These are phyloP conservation scores for Pogonus chalceus DNA, from an alignment of 1,140 invertebrate genomes.

Conservation along the genomic window DNA sequence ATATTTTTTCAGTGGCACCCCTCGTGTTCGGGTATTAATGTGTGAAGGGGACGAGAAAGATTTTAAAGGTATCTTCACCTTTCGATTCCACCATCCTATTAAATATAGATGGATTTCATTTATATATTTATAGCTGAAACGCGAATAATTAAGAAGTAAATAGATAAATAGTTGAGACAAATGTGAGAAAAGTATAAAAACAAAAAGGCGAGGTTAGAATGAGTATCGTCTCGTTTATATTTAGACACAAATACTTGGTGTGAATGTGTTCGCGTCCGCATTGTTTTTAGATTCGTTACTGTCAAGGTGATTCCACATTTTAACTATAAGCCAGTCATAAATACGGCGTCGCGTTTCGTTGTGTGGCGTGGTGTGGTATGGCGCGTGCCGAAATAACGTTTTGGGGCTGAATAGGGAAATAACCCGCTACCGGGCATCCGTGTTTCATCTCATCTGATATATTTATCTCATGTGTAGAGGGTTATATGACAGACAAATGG, in stretches of 20 bases:
- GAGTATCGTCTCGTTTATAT: too few species aligned
- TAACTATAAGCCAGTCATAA: constrained; percentile 30
- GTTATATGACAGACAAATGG: constrained; percentile 33
- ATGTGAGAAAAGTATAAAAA: too few species aligned
- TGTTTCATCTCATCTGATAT: constrained; percentile 25
- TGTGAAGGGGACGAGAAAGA: too few species aligned
- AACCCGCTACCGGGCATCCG: constrained; percentile 11
- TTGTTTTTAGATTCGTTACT: constrained; percentile 25
- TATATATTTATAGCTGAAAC: constrained; percentile 1
- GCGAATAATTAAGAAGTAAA: too few species aligned
- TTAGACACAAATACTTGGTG: too few species aligned
- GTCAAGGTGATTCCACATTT: constrained; percentile 28
- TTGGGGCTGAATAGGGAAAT: constrained; percentile 16
- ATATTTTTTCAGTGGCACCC: not conserved
- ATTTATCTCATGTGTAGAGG: constrained; percentile 23
- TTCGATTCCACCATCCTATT: too few species aligned
- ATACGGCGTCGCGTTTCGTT: too few species aligned
- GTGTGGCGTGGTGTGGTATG: constrained; percentile 18
- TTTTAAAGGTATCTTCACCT: too few species aligned
- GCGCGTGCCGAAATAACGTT: constrained; percentile 12
- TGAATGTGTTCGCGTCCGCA: constrained; percentile 1
- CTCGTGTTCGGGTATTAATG: too few species aligned
- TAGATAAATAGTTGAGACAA: too few species aligned
- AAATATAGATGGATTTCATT: too few species aligned
- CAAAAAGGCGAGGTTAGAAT: too few species aligned